phyloP scores from a whole-genome alignment of 2,888 invertebrate genomes.

The Odontothrips loti region DNA sequence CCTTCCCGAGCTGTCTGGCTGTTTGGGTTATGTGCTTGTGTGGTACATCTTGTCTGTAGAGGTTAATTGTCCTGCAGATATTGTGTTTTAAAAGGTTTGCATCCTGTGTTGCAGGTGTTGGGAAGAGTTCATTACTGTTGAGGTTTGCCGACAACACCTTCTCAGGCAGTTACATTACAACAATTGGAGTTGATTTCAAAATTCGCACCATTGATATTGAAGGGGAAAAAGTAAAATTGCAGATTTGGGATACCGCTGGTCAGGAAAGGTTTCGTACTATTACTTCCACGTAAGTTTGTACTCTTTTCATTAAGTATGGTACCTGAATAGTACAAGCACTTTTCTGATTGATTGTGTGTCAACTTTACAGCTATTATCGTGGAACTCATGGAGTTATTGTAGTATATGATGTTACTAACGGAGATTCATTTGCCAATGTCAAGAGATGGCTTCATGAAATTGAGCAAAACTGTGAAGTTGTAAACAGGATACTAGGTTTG shows the following conservation, averaged over 20 bases:
- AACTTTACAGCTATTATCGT: constrained; percentile 71
- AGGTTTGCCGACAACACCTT: constrained; percentile 98
- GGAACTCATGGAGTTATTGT: constrained; percentile 99
- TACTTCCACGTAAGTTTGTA: constrained; percentile 77
- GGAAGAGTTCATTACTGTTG: constrained; percentile 93
- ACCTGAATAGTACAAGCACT: neutral
- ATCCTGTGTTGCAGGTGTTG: constrained; percentile 70
- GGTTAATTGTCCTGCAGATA: neutral
- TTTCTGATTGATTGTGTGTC: neutral
- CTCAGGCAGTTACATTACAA: constrained; percentile 96
- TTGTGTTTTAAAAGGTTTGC: no score
- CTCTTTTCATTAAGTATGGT: neutral
- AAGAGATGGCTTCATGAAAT: constrained; percentile 99
- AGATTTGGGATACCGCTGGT: constrained; percentile 98
- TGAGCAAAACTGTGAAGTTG: constrained; percentile 98
- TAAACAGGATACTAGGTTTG: constrained; percentile 93
- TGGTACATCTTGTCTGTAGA: neutral
- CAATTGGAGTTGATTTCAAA: constrained; percentile 99
- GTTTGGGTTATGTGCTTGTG: neutral
- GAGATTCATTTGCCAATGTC: constrained; percentile 98
- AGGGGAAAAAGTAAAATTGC: constrained; percentile 85
- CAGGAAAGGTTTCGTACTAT: constrained; percentile 97
- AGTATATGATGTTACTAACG: constrained; percentile 98
- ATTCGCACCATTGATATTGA: constrained; percentile 92
- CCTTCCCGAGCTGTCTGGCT: neutral